phyloP scores from a whole-genome alignment of 2,797 vertebrate genomes.

The Acanthis flammea region DNA sequence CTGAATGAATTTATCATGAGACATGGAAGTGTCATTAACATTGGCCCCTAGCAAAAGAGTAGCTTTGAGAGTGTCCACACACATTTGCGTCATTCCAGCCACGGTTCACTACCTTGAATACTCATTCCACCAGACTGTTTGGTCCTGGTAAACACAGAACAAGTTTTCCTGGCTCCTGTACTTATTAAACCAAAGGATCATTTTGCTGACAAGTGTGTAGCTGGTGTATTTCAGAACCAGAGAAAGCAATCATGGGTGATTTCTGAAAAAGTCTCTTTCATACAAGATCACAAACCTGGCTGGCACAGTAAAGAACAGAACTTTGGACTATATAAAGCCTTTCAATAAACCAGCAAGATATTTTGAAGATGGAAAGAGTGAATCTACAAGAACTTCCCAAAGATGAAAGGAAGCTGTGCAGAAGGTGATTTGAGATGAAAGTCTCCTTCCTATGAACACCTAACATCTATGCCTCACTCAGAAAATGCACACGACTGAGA shows the following conservation, averaged over 20 bases:
- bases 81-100: background rate
- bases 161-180: background rate
- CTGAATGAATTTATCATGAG: constrained; percentile 5
- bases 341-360: background rate
- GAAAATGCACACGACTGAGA: background rate
- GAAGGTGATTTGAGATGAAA: background rate
- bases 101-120: background rate
- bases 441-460: background rate
- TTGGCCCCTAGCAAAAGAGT: background rate
- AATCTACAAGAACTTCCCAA: background rate
- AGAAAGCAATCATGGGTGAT: background rate
- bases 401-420: background rate
- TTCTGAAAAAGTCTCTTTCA: background rate
- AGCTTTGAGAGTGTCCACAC: background rate
- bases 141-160: constrained; percentile 40
- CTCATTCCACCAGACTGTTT: constrained; percentile 32
- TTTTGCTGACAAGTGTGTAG: background rate
- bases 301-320: background rate
- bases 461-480: background rate
- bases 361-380: background rate
- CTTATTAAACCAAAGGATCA: background rate
- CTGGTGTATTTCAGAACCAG: background rate
- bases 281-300: background rate
- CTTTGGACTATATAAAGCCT: background rate
- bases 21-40: background rate